Evolutionary conservation across 2,113 vertebrate species (phyloP).

Genomic region (Tenrec ecaudatus): DNA sequence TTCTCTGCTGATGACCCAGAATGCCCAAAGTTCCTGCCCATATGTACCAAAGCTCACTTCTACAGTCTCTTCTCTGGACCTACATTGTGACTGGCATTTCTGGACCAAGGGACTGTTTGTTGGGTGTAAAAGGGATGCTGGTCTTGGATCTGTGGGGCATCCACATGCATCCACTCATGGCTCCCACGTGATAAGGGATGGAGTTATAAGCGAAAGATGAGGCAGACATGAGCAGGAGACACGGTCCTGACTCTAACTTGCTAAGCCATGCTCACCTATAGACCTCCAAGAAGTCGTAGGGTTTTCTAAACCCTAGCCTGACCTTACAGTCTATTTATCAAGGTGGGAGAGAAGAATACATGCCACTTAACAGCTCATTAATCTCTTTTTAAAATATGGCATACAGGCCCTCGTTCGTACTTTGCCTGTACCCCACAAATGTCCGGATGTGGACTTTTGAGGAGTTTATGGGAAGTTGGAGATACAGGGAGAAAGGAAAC

Average conservation of each 20-base stretch:
- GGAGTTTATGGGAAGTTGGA: neutral
- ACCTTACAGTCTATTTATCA: neutral
- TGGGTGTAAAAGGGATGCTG: neutral
- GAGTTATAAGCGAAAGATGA: neutral
- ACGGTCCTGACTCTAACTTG: accelerated
- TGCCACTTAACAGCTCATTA: neutral
- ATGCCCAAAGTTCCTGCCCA: neutral
- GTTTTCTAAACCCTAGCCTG: neutral
- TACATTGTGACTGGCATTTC: neutral
- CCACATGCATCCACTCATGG: accelerated
- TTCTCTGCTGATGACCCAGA: neutral
- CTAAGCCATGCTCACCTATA: neutral
- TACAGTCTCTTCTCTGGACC: neutral
- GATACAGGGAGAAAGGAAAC: neutral
- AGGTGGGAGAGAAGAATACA: neutral
- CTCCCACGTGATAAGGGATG: neutral
- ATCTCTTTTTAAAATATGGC: neutral
- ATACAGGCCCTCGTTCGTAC: neutral
- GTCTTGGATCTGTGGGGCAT: neutral
- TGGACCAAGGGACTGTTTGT: neutral
- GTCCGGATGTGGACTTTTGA: neutral
- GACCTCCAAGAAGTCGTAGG: neutral
- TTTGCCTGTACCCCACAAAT: neutral
- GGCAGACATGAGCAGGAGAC: neutral
- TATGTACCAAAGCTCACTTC: neutral